A percentile compares a stretch with the other conserved stretches of the same genome.
phyloP scores from a whole-genome alignment of 2,113 vertebrate species.

The Protomyctophum bolini region DNA sequence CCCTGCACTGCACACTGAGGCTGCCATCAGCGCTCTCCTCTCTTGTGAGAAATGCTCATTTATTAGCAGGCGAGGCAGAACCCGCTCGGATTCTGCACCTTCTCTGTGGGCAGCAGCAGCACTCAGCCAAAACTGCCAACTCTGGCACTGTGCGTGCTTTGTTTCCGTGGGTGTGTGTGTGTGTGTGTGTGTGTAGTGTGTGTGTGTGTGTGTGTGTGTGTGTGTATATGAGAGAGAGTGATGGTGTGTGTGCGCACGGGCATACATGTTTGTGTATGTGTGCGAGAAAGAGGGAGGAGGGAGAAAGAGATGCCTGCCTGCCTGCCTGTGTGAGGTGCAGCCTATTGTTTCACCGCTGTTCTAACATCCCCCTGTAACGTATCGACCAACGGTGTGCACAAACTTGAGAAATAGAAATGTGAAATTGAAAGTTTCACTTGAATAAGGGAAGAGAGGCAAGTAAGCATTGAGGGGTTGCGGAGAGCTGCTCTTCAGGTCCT shows the following conservation, averaged over 20 bases:
- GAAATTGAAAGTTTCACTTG: constrained; percentile 21
- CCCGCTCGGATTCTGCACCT: constrained; percentile 67
- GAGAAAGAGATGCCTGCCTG: constrained; percentile 20
- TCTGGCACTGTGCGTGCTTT: constrained; percentile 49
- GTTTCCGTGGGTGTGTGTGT: constrained; percentile 45
- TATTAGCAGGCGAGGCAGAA: constrained; percentile 64
- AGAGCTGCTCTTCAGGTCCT: constrained; percentile 8
- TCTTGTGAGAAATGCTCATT: constrained; percentile 68
- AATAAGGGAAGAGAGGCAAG: constrained; percentile 13
- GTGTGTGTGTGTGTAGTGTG: neutral
- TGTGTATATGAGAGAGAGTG: neutral
- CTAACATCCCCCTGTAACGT: constrained; percentile 37
- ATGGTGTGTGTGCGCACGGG: neutral
- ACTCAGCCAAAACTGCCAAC: constrained; percentile 39
- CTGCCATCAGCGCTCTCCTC: constrained; percentile 60
- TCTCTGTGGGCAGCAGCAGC: constrained; percentile 55
- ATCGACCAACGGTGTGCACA: constrained; percentile 37
- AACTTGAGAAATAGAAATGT: constrained; percentile 9
- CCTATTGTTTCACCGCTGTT: constrained; percentile 44
- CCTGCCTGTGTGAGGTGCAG: constrained; percentile 44
- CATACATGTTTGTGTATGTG: constrained; percentile 12
- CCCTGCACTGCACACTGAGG: constrained; percentile 43
- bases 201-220: neutral
- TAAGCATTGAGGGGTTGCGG: neutral
- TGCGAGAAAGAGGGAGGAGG: neutral